Conservation (phyloP, 2,113 vertebrate genomes). For the Campylorhamphus procurvoides region DNA sequence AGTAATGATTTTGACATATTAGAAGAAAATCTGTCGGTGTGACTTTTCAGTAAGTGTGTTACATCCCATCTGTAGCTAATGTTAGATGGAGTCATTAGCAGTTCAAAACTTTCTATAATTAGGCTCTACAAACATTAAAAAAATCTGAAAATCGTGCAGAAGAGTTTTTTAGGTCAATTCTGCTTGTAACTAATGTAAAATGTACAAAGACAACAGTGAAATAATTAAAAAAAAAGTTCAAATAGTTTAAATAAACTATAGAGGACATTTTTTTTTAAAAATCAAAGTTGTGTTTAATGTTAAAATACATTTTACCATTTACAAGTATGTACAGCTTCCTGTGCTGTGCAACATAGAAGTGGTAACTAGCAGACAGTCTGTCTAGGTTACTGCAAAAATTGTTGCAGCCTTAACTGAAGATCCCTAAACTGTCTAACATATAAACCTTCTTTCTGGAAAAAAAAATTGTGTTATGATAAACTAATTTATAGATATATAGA, state of each 20-base stretch:
- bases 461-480: background rate
- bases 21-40: background rate
- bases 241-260: background rate
- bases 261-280: background rate
- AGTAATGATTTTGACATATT: background rate
- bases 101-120: background rate
- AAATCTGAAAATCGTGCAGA: background rate
- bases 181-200: background rate
- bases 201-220: background rate
- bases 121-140: background rate
- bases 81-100: background rate
- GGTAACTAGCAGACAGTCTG: background rate
- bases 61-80: background rate
- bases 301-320: background rate
- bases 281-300: fast-evolving
- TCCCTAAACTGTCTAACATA: background rate
- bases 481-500: background rate
- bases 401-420: background rate
- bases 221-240: background rate
- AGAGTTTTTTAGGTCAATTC: background rate
- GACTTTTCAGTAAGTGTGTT: background rate
- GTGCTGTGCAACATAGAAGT: background rate
- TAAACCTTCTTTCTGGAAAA: background rate
- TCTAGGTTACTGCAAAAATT: background rate
- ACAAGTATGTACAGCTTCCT: background rate